Evolutionary conservation across 2,888 invertebrate genomes (phyloP), one percentile per base, ranked within the genome.

Genomic region (Pseudoips prasinana): DNA sequence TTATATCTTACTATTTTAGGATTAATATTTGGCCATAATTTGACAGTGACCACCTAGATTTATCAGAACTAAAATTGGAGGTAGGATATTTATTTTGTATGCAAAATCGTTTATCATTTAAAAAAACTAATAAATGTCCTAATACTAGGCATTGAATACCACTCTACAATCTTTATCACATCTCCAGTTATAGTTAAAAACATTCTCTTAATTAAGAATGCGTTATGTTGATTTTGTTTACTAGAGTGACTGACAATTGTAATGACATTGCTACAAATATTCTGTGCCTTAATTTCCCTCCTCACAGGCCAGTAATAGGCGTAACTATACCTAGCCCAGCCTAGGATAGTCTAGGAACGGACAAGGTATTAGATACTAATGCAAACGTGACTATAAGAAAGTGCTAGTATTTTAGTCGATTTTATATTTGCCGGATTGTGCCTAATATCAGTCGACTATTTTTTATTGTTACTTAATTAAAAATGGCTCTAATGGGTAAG

Each of bases 181-280:
- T 48, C 35, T 42, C 33, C 58, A 51, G 44, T 32, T 26, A 29
- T 42, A 33, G 37, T 40, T 22, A 23, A 32, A 19, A 41, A 37
- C 33, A 33, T 43, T 45, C 35, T 52, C 28, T 37, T 46, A 49
- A 54, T 39, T 63, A 48, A 53, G 45, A 51, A 55, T 51, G 58
- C 33, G 58, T 56, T 58, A 56, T 57, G 55, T 59, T 58, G 39
- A 49, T 48, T 62, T 64, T 61, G 43, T 63, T 58, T 38, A 41
- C 46, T 55, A 54, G 64, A 59, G 57, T 65, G 64, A 60, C 54
- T 71, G 72, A 55, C 51, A 48, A 14, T 49, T 45, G 33, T 44
- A 46, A 49, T 40, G 46, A 31, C 31, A 46, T 46, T 63, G 69
- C 66, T 70, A 61, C 67, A 70, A 69, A 67, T 68, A 51, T 64